Evolutionary conservation across 1,140 invertebrate genomes (phyloP), one percentile per base, ranked within the genome.

Genomic region (Protaetia brevitarsis): DNA sequence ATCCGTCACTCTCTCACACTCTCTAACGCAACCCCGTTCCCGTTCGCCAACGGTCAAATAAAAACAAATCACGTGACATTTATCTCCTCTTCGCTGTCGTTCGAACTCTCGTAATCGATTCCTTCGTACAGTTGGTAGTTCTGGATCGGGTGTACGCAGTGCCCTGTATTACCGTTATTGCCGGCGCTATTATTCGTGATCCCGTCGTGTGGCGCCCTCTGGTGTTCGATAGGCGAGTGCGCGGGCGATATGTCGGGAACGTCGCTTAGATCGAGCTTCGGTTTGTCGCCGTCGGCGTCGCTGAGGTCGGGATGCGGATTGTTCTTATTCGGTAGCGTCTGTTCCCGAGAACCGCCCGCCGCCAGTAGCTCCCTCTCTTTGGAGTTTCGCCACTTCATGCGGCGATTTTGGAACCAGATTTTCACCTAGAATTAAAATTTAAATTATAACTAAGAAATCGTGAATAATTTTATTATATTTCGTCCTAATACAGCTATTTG

Each of bases 311-410:
- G 95, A 81, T 97, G 94, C 0, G 95, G 95, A 79, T 98, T 98
- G 82, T 96, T 96, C 78, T 97, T 97, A 78, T 94, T 97, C 0
- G 95, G 95, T 26, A 98, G 82, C 0, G 96, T 97, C 77, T 97
- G 94, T 75, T 98, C 95, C 16, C 96, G 83, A 6, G 92, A 94
- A 3, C 96, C 95, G 0, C 95, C 95, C 16, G 87, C 89, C 2
- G 95, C 96, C 45, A 99, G 80, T 0, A 98, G 82, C 80, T 98
- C 96, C 13, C 96, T 83, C 78, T 99, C 96, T 80, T 98, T 98
- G 6, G 93, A 96, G 79, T 99, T 99, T 6, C 96, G 84, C 94
- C 94, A 97, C 79, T 97, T 97, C 94, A 96, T 97, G 58, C 94
- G 87, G 0, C 94, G 86, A 77, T 96, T 97, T 86, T 97, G 94